Evolutionary conservation across 2,797 vertebrate genomes (phyloP).

Genomic region (Hyperoplus lanceolatus): DNA sequence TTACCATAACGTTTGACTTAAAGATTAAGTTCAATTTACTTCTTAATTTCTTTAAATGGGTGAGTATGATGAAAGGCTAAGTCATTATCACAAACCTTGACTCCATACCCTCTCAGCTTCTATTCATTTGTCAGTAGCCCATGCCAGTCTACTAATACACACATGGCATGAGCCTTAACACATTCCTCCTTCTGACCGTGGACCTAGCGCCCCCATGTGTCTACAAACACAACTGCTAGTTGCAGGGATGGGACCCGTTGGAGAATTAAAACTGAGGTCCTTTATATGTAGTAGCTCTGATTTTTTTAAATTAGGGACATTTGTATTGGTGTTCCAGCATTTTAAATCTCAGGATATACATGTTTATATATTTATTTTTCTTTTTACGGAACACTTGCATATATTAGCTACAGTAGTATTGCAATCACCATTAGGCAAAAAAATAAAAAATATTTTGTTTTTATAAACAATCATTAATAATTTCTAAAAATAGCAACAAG

Average conservation of each 20-base stretch:
- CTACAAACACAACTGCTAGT: background rate
- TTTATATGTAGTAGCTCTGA: too few relatives aligned
- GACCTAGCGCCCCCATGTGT: constrained; percentile 66
- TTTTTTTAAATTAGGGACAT: background rate
- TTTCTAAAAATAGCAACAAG: background rate
- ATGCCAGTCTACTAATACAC: constrained; percentile 8
- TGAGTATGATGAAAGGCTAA: background rate
- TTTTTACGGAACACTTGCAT: background rate
- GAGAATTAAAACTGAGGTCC: background rate
- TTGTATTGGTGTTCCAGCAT: background rate
- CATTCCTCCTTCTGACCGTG: constrained; percentile 6
- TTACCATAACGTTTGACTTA: constrained; percentile 7
- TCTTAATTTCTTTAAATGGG: constrained; percentile 2
- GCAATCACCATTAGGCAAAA: background rate
- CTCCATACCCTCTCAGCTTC: constrained; percentile 10
- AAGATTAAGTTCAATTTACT: background rate
- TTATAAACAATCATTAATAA: too few relatives aligned
- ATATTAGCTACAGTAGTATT: background rate
- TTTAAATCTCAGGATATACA: too few relatives aligned
- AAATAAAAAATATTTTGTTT: background rate
- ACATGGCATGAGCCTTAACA: constrained; percentile 3
- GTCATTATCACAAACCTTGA: constrained; percentile 22
- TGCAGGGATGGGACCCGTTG: background rate
- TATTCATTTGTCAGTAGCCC: constrained; percentile 10
- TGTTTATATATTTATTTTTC: background rate